phyloP scores from a whole-genome alignment of 2,888 invertebrate genomes.

The Abrostola triplasia region DNA sequence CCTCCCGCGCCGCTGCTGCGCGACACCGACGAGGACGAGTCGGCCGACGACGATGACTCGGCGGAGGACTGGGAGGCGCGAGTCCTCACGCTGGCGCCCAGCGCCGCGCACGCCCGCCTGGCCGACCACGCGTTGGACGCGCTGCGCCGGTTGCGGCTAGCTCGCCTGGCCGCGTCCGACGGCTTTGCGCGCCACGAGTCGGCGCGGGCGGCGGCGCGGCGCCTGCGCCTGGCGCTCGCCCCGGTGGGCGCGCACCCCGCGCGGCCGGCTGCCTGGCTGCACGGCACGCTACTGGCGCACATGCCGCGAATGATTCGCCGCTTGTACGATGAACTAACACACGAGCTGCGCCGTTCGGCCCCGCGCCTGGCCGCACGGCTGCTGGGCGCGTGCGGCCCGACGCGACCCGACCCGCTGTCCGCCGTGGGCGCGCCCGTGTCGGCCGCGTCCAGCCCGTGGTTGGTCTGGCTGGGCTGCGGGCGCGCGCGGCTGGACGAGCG shows the following conservation, averaged over 20 bases:
- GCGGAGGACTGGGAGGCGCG: constrained; percentile 66
- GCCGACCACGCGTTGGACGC: constrained; percentile 59
- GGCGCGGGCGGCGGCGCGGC: constrained; percentile 56
- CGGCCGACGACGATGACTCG: constrained; percentile 32
- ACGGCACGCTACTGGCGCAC: constrained; percentile 59
- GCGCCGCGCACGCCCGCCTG: constrained; percentile 63
- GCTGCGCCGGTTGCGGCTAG: constrained; percentile 64
- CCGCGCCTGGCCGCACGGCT: constrained; percentile 66
- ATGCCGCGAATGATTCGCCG: constrained; percentile 46
- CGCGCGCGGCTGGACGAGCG: constrained; percentile 55
- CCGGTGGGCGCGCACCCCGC: constrained; percentile 53
- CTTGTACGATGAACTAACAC: constrained; percentile 61
- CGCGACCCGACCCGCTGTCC: constrained; percentile 40
- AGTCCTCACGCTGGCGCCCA: constrained; percentile 65
- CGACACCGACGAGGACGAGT: constrained; percentile 41
- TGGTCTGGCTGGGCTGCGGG: constrained; percentile 64
- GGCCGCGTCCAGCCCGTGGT: constrained; percentile 50
- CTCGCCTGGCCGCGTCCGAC: constrained; percentile 55
- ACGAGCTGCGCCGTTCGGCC: constrained; percentile 64
- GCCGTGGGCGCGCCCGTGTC: constrained; percentile 30
- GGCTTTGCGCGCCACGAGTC: constrained; percentile 42
- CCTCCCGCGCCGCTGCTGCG: constrained; percentile 41
- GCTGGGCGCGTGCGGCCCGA: constrained; percentile 43
- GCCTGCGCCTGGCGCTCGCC: constrained; percentile 65
- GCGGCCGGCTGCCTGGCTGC: constrained; percentile 37